Evolutionary conservation across 2,797 vertebrate genomes (phyloP).

Genomic region (Remorina albescens): DNA sequence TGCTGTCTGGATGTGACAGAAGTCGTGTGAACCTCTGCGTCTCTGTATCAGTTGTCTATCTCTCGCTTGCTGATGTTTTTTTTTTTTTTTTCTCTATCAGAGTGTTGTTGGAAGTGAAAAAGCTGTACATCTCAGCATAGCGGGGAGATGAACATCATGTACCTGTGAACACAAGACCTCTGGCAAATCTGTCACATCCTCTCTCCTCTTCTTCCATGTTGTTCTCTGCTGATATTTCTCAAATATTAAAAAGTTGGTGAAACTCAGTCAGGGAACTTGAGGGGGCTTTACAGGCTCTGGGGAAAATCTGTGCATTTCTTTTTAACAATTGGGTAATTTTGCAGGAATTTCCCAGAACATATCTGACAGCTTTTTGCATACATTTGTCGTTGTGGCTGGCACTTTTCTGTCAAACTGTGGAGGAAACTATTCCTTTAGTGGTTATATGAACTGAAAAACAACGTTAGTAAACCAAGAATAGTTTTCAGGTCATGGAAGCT

Average conservation of each 20-base stretch:
- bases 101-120: conserved; percentile 41
- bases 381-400: not conserved
- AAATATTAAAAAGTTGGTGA: conserved; percentile 49
- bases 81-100: conserved; percentile 22
- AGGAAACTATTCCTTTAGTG: conserved; percentile 31
- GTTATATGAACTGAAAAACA: conserved; percentile 50
- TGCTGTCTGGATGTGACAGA: conserved; percentile 53
- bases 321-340: conserved; percentile 40
- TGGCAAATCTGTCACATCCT: conserved; percentile 57
- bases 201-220: conserved; percentile 14
- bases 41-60: conserved; percentile 28
- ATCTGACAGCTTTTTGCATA: conserved; percentile 36
- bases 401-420: conserved; percentile 20
- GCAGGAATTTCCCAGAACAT: conserved; percentile 16
- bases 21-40: conserved; percentile 49
- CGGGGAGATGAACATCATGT: conserved; percentile 52
- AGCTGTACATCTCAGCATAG: conserved; percentile 36
- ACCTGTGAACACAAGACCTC: conserved; percentile 66
- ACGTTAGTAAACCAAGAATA: conserved; percentile 57
- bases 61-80: conserved; percentile 39
- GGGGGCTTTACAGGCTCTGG: conserved; percentile 16
- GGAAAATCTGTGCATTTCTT: not conserved
- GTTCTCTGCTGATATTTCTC: conserved; percentile 33
- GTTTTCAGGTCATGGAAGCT: conserved; percentile 35
- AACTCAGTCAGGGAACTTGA: conserved; percentile 30